A percentile compares a stretch with the other conserved stretches of the same genome.
Evolutionary conservation across 1,140 invertebrate genomes (phyloP).

Genomic region (Oryctes rhinoceros): DNA sequence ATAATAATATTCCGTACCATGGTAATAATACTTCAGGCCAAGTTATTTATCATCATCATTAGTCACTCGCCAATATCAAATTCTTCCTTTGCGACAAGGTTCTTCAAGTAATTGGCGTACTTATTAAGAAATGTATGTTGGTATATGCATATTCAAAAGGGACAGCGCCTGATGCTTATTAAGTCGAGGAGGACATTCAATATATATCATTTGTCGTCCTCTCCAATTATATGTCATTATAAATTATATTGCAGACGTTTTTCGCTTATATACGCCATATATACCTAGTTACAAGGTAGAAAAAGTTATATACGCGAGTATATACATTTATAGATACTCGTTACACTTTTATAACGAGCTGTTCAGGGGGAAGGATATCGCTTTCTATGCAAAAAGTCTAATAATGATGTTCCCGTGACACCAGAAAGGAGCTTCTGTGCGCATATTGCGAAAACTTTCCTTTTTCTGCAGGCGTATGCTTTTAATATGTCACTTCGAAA

Average conservation of each 20-base stretch:
- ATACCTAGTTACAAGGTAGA: too few relatives aligned
- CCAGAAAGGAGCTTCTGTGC: too few relatives aligned
- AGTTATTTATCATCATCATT: background rate
- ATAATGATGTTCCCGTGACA: too few relatives aligned
- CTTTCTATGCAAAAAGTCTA: too few relatives aligned
- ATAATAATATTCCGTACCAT: background rate
- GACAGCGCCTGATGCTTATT: constrained; percentile 15
- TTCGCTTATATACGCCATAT: background rate
- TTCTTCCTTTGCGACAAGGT: background rate
- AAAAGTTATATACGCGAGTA: too few relatives aligned
- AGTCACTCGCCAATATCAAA: constrained; percentile 1
- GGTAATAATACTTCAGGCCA: background rate
- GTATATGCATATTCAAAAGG: constrained; percentile 26
- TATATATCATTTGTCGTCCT: constrained; percentile 32
- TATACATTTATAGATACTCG: too few relatives aligned
- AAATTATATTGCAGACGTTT: constrained; percentile 16
- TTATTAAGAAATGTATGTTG: background rate
- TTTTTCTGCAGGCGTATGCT: too few relatives aligned
- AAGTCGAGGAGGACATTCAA: constrained; percentile 28
- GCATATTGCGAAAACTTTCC: too few relatives aligned
- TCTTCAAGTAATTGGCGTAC: constrained; percentile 27
- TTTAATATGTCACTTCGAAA: too few relatives aligned
- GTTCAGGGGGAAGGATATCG: too few relatives aligned
- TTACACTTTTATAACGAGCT: too few relatives aligned
- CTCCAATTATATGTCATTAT: constrained; percentile 29